Conservation (phyloP, 92 coral and sea anemone species). For the Muricea muricata region DNA sequence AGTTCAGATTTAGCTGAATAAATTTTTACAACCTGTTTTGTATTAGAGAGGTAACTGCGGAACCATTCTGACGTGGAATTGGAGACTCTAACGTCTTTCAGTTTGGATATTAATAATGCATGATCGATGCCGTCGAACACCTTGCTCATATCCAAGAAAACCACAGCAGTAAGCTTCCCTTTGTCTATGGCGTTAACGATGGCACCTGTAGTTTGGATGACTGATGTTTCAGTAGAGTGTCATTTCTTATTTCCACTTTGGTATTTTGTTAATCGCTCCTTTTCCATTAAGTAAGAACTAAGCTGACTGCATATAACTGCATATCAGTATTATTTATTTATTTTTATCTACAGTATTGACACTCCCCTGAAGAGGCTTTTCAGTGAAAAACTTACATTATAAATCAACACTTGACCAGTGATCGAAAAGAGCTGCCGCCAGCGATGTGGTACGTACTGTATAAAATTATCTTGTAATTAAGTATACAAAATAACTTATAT, state of each 20-base stretch:
- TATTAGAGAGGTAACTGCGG: slow-evolving; percentile 24
- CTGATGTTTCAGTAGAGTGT: slow-evolving; percentile 6
- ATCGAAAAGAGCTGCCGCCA: too few relatives aligned
- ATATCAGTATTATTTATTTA: too few relatives aligned
- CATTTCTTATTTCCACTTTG: slow-evolving; percentile 3
- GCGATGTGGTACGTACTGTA: too few relatives aligned
- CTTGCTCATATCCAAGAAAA: neutral
- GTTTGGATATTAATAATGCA: neutral
- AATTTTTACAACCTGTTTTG: slow-evolving; percentile 37
- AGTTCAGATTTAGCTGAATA: slow-evolving; percentile 44
- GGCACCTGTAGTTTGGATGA: neutral
- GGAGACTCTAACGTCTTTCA: slow-evolving; percentile 43
- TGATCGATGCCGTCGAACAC: neutral
- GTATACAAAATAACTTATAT: too few relatives aligned
- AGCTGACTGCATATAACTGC: neutral
- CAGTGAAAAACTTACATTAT: too few relatives aligned
- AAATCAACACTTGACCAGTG: too few relatives aligned
- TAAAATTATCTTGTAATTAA: too few relatives aligned
- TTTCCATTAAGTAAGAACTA: neutral
- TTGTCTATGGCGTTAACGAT: slow-evolving; percentile 1
- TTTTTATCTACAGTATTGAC: too few relatives aligned
- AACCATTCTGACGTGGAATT: slow-evolving; percentile 31
- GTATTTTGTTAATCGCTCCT: neutral
- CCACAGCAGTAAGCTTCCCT: neutral
- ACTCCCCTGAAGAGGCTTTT: too few relatives aligned